These are phyloP conservation scores for Engraulis encrasicolus DNA, from an alignment of 2,113 vertebrate species.

Conservation along the genomic window DNA sequence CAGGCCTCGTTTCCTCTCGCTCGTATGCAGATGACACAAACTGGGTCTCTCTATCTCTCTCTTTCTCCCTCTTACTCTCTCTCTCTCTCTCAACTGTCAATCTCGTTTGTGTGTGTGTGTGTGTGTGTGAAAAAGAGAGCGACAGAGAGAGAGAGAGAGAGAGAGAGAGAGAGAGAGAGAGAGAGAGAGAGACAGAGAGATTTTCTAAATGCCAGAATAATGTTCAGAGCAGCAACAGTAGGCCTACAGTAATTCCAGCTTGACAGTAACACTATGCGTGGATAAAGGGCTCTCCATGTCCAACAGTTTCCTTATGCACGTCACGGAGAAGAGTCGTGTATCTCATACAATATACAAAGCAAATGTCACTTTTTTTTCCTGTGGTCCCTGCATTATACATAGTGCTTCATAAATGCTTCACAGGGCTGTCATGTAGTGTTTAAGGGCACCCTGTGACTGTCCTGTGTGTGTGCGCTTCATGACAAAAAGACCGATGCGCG, in stretches of 20 bases:
- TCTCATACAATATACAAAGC: slow-evolving; percentile 18
- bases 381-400: slow-evolving; percentile 7
- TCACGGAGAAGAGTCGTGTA: neutral
- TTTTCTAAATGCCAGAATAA: neutral
- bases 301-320: neutral
- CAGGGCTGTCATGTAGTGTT: slow-evolving; percentile 15
- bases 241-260: neutral
- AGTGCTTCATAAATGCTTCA: slow-evolving; percentile 5
- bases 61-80: neutral
- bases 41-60: neutral
- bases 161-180: no score
- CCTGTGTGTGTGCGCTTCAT: neutral
- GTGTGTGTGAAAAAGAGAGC: no score
- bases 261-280: neutral
- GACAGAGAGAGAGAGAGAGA: no score
- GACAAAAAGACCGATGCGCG: neutral
- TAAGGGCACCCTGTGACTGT: neutral
- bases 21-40: neutral
- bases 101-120: neutral
- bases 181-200: no score
- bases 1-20: neutral
- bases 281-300: neutral
- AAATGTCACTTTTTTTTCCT: neutral
- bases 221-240: neutral
- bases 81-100: neutral